Percentiles rank a stretch among this genome's conserved stretches.
Evolutionary conservation across 2,888 invertebrate species (phyloP).

Genomic region (Ochropacha duplaris): DNA sequence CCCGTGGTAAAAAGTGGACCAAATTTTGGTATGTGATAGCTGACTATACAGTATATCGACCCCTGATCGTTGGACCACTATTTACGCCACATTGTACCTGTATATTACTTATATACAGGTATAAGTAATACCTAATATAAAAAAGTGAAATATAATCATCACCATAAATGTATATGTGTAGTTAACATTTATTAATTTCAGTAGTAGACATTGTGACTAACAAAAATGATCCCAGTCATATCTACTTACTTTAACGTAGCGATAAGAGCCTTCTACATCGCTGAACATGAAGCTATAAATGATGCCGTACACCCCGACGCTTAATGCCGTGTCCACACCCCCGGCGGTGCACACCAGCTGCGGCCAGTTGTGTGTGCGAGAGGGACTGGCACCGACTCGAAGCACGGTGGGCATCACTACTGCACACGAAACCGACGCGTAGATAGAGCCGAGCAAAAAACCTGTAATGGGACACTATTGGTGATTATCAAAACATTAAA

Average conservation of each 20-base stretch:
- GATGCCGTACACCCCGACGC: slow-evolving; percentile 70
- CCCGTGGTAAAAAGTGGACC: no score
- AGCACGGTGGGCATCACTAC: slow-evolving; percentile 66
- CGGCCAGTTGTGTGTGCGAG: slow-evolving; percentile 57
- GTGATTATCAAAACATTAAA: background rate
- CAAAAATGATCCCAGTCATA: no score
- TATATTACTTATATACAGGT: no score
- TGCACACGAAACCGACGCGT: slow-evolving; percentile 69
- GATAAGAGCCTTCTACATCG: slow-evolving; percentile 51
- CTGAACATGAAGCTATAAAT: slow-evolving; percentile 60
- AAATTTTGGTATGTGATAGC: no score
- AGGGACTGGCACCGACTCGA: slow-evolving; percentile 37
- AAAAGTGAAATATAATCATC: no score
- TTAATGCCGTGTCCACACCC: slow-evolving; percentile 68
- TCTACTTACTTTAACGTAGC: slow-evolving; percentile 57
- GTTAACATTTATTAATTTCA: no score
- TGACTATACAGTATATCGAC: no score
- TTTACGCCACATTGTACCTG: no score
- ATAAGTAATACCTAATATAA: no score
- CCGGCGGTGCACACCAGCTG: slow-evolving; percentile 69
- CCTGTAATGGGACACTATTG: slow-evolving; percentile 38
- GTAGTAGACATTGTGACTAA: no score
- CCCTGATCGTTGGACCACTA: no score
- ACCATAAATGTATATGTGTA: no score
- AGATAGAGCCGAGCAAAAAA: slow-evolving; percentile 62